These are phyloP conservation scores for Megaceryle maxima DNA, from an alignment of 2,113 vertebrate genomes.

Conservation along the genomic window DNA sequence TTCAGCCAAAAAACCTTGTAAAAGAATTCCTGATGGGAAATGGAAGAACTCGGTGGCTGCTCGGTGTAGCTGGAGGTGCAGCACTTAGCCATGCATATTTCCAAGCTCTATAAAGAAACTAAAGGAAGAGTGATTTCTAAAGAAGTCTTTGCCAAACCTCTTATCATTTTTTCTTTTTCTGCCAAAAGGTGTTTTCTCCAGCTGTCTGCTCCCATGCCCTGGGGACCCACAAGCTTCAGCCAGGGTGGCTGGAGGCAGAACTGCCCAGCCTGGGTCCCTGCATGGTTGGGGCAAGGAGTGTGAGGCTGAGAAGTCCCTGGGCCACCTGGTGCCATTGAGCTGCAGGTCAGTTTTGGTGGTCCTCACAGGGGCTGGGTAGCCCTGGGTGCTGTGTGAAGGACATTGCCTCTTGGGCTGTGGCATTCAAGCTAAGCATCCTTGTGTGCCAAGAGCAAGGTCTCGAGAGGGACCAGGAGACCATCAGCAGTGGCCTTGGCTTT, in stretches of 20 bases:
- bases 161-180: neutral
- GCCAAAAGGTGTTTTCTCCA: neutral
- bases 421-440: neutral
- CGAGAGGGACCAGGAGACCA: neutral
- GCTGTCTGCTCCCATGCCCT: accelerated
- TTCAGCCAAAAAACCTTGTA: neutral
- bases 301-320: neutral
- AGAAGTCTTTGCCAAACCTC: neutral
- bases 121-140: neutral
- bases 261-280: neutral
- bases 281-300: neutral
- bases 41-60: accelerated
- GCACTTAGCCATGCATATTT: neutral
- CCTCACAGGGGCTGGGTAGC: neutral
- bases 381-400: accelerated
- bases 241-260: neutral
- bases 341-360: no score
- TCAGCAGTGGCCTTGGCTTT: neutral
- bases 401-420: accelerated
- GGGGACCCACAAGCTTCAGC: accelerated
- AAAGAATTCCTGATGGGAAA: accelerated
- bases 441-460: neutral
- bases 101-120: neutral
- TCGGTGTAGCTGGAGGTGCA: neutral
- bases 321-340: neutral